Percentiles rank a stretch among this genome's conserved stretches.
These are phyloP conservation scores for Nomada hirtipes DNA, from an alignment of 2,888 invertebrate genomes.

Conservation along the genomic window DNA sequence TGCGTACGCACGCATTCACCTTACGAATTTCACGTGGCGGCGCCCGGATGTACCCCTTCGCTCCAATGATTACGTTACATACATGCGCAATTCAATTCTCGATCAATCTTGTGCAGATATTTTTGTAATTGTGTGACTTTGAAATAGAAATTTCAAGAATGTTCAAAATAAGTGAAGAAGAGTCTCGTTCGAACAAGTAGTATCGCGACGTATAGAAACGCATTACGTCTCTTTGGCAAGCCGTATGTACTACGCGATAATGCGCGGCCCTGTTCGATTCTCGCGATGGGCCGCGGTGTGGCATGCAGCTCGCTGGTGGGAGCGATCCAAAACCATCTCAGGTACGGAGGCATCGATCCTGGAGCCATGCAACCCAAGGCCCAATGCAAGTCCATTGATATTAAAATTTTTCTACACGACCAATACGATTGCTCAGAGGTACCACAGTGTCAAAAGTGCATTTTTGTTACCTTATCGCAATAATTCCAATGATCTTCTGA, in stretches of 20 bases:
- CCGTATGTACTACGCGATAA: constrained; percentile 68
- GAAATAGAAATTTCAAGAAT: not conserved
- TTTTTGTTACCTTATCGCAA: not conserved
- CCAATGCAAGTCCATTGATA: not conserved
- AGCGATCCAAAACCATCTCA: constrained; percentile 72
- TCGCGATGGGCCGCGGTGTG: constrained; percentile 75
- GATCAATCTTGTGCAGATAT: constrained; percentile 9
- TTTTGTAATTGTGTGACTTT: not conserved
- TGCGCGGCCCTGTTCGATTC: constrained; percentile 78
- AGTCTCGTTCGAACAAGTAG: not conserved
- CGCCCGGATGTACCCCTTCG: not conserved
- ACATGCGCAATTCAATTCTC: constrained; percentile 6
- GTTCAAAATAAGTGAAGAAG: not conserved
- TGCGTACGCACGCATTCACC: constrained; percentile 37
- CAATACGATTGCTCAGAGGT: not conserved
- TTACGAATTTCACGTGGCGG: constrained; percentile 41
- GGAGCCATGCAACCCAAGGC: constrained; percentile 32
- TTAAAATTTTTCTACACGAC: not conserved
- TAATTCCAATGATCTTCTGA: not conserved
- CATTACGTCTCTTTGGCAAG: constrained; percentile 72
- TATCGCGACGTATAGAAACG: constrained; percentile 37
- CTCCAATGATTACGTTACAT: constrained; percentile 11
- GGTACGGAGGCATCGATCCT: constrained; percentile 68
- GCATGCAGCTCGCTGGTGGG: constrained; percentile 74
- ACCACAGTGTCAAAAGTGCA: not conserved